Evolutionary conservation across 2,888 invertebrate genomes (phyloP).

Genomic region (Notodonta dromedarius): DNA sequence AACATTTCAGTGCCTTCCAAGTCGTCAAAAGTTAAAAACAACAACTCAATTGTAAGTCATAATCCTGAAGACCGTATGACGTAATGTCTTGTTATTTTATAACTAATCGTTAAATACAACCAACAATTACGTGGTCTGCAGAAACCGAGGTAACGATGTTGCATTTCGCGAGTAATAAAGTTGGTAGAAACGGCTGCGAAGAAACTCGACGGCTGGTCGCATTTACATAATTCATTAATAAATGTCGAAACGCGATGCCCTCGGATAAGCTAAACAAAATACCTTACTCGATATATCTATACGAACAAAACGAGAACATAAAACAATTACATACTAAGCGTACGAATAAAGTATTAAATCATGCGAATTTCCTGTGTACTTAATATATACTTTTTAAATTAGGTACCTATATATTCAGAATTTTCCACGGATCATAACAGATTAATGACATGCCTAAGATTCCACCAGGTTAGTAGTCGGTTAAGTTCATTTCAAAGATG

Average conservation of each 20-base stretch:
- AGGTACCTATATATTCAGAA: too few relatives aligned
- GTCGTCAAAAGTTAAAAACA: constrained; percentile 7
- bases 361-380: not conserved
- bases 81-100: constrained; percentile 18
- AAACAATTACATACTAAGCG: constrained; percentile 24
- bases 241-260: constrained; percentile 70
- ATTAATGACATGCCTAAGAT: not conserved
- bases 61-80: constrained; percentile 19
- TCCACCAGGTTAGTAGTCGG: constrained; percentile 9
- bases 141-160: constrained; percentile 39
- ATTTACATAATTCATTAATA: constrained; percentile 81
- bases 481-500: not conserved
- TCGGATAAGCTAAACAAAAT: constrained; percentile 74
- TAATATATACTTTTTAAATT: too few relatives aligned
- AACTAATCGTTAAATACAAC: constrained; percentile 19
- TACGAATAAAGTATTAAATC: constrained; percentile 13
- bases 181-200: constrained; percentile 54
- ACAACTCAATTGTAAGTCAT: constrained; percentile 3
- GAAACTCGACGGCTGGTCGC: constrained; percentile 47
- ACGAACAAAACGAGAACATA: constrained; percentile 48
- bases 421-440: too few relatives aligned
- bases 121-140: constrained; percentile 33
- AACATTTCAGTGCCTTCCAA: not conserved
- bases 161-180: constrained; percentile 68
- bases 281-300: constrained; percentile 56